Percentiles rank a stretch among this genome's conserved stretches.
Conservation (phyloP, 2,888 invertebrate species). For the Cordilura impudica region DNA sequence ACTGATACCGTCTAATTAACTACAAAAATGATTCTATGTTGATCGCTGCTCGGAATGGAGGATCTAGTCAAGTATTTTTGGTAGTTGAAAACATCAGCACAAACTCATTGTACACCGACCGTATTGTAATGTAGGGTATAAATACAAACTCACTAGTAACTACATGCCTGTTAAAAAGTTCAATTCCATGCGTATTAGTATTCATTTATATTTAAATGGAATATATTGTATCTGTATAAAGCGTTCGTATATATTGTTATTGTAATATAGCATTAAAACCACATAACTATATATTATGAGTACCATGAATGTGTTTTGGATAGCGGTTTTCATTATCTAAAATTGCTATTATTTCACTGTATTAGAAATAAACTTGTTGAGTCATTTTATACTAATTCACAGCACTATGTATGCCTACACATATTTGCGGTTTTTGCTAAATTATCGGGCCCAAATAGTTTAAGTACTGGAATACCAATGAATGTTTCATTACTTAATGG, state of each 20-base stretch:
- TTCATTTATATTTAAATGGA: slow-evolving; percentile 51
- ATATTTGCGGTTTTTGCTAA: not conserved
- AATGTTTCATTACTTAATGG: no score
- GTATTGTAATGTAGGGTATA: no score
- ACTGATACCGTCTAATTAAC: no score
- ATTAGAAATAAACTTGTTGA: slow-evolving; percentile 39
- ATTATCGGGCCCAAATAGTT: no score
- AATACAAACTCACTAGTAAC: not conserved
- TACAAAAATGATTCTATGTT: no score
- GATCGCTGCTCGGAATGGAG: no score
- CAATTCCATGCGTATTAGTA: slow-evolving; percentile 30
- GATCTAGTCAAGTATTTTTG: no score
- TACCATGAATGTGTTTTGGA: not conserved
- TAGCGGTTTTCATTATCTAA: slow-evolving; percentile 27
- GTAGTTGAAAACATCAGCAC: no score
- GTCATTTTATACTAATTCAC: no score
- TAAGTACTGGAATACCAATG: no score
- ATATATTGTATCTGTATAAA: not conserved
- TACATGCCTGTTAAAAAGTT: slow-evolving; percentile 1
- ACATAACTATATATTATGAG: not conserved
- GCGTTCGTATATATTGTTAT: not conserved
- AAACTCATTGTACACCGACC: no score
- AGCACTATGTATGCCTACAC: not conserved
- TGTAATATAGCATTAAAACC: not conserved
- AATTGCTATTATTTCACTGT: slow-evolving; percentile 25